These are phyloP conservation scores for Agriotes lineatus DNA, from an alignment of 2,888 invertebrate genomes.

Conservation along the genomic window DNA sequence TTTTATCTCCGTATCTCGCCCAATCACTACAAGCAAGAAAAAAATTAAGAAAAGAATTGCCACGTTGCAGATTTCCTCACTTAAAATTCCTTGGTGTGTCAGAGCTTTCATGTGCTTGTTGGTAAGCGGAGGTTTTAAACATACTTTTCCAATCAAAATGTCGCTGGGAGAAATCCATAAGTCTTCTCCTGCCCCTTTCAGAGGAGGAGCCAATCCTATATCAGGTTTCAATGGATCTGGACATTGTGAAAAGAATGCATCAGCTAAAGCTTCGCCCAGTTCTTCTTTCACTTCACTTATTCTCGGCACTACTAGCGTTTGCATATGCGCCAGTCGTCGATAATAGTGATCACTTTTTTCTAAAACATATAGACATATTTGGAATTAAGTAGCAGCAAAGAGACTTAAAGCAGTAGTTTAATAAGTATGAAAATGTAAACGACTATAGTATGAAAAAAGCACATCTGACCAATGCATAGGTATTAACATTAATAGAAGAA, in stretches of 20 bases:
- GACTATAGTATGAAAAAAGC: no score
- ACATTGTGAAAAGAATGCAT: constrained; percentile 59
- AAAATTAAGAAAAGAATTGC: no score
- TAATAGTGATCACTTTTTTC: constrained; percentile 54
- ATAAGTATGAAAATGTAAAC: no score
- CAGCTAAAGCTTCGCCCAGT: constrained; percentile 59
- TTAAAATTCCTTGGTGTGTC: constrained; percentile 64
- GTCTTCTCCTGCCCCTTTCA: constrained; percentile 61
- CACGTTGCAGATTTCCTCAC: constrained; percentile 53
- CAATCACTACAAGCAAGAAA: constrained; percentile 57
- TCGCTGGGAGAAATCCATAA: constrained; percentile 67
- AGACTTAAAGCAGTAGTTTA: no score
- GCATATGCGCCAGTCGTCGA: constrained; percentile 51
- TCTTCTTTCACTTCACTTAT: constrained; percentile 59
- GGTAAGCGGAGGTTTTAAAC: constrained; percentile 63
- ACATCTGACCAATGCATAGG: no score
- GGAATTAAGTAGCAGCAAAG: no score
- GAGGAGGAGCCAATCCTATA: constrained; percentile 58
- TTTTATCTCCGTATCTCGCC: constrained; percentile 58
- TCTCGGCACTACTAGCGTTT: constrained; percentile 57
- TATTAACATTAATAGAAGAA: no score
- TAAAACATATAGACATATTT: constrained; percentile 18
- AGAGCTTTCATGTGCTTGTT: constrained; percentile 62
- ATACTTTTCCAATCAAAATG: constrained; percentile 62
- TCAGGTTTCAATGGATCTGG: constrained; percentile 55